Percentiles rank a stretch among this genome's conserved stretches.
Evolutionary conservation across 1,140 invertebrate species (phyloP).

Genomic region (Hetaerina americana): DNA sequence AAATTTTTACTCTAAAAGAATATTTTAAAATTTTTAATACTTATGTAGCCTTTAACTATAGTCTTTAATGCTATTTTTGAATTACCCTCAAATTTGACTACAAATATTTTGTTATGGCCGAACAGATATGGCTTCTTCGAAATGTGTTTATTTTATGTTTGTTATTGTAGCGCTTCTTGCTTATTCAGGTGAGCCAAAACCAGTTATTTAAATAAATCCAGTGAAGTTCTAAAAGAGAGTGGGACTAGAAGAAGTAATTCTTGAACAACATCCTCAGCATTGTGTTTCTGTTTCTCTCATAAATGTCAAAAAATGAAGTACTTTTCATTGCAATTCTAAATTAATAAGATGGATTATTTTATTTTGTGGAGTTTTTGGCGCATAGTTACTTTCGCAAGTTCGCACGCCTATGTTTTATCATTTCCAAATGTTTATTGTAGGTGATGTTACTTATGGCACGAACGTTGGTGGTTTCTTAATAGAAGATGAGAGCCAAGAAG

Average conservation of each 20-base stretch:
- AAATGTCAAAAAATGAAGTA: too few relatives aligned
- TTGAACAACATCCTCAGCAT: too few relatives aligned
- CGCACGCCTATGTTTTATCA: too few relatives aligned
- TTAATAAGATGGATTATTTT: too few relatives aligned
- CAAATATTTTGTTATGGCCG: constrained; percentile 11
- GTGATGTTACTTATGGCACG: background rate
- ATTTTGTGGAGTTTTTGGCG: too few relatives aligned
- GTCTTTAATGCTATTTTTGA: background rate
- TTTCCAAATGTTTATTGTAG: background rate
- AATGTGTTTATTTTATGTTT: constrained; percentile 13
- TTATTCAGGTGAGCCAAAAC: constrained; percentile 10
- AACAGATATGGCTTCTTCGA: constrained; percentile 13
- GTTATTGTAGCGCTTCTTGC: constrained; percentile 10
- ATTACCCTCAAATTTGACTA: background rate
- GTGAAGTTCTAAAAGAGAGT: too few relatives aligned
- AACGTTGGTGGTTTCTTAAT: background rate
- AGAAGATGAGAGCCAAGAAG: constrained; percentile 4
- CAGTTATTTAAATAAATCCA: background rate
- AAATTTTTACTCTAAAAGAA: too few relatives aligned
- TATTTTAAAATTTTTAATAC: background rate
- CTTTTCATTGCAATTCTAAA: too few relatives aligned
- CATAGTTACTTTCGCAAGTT: too few relatives aligned
- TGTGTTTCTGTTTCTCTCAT: too few relatives aligned
- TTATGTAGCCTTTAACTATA: too few relatives aligned
- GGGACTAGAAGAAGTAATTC: too few relatives aligned